These are phyloP conservation scores for Irena cyanogastra DNA, from an alignment of 2,113 vertebrate genomes.

Conservation along the genomic window DNA sequence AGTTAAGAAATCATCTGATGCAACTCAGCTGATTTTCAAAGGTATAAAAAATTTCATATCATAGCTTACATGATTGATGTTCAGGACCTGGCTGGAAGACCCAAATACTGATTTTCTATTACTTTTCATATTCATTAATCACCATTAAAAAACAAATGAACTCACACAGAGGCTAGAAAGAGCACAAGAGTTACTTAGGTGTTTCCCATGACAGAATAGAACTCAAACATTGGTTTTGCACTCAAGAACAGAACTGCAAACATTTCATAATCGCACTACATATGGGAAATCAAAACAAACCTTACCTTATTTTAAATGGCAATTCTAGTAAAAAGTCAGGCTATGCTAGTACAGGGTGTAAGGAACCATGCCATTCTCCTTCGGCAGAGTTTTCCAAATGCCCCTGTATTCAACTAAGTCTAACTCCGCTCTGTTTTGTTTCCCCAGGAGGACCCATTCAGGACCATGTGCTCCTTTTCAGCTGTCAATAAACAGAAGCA, in stretches of 20 bases:
- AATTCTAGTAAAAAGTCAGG: conserved; percentile 37
- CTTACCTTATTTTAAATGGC: conserved; percentile 25
- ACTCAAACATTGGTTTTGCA: conserved; percentile 38
- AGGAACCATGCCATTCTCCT: conserved; percentile 58
- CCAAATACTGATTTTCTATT: background rate
- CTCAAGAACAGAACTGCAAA: conserved; percentile 35
- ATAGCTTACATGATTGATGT: background rate
- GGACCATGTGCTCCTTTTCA: conserved; percentile 77
- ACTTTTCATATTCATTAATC: conserved; percentile 1
- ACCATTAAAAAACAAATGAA: background rate
- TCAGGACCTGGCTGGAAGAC: background rate
- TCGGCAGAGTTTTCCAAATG: conserved; percentile 67
- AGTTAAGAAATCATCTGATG: background rate
- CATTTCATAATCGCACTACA: background rate
- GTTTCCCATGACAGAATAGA: background rate
- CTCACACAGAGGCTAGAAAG: background rate
- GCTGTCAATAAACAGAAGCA: conserved; percentile 78
- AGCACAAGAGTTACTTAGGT: background rate
- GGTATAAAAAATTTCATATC: background rate
- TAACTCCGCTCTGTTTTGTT: conserved; percentile 73
- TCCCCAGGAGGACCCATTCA: conserved; percentile 74
- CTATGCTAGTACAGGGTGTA: conserved; percentile 46
- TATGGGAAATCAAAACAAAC: conserved; percentile 22
- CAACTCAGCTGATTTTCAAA: background rate
- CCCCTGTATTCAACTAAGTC: conserved; percentile 68